phyloP scores from a whole-genome alignment of 2,888 invertebrate genomes.

The Chorisops tibialis region DNA sequence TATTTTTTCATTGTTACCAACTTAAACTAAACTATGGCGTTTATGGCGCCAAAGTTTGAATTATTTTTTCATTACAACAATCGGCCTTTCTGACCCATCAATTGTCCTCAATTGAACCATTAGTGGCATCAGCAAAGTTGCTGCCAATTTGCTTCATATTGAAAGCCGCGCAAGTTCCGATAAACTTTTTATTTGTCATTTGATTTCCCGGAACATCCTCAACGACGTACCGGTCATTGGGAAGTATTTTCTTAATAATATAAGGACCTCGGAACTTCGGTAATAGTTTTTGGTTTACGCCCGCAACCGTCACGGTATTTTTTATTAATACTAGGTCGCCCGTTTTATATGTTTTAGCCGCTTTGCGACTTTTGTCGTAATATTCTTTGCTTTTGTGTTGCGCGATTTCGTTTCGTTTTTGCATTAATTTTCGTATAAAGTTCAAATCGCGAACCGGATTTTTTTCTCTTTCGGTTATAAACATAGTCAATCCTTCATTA shows the following conservation, averaged over 20 bases:
- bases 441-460: background rate
- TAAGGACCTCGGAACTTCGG: slow-evolving; percentile 39
- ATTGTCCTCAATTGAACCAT: too few species aligned
- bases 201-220: slow-evolving; percentile 28
- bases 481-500: too few species aligned
- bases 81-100: too few species aligned
- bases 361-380: slow-evolving; percentile 20
- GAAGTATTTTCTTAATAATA: slow-evolving; percentile 35
- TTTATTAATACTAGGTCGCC: slow-evolving; percentile 38
- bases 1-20: too few species aligned
- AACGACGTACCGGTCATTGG: slow-evolving; percentile 38
- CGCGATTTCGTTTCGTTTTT: slow-evolving; percentile 12
- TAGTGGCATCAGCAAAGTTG: too few species aligned
- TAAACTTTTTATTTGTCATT: too few species aligned
- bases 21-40: too few species aligned
- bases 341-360: slow-evolving; percentile 21
- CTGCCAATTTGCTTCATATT: too few species aligned
- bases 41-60: too few species aligned
- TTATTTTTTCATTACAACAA: too few species aligned
- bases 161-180: too few species aligned
- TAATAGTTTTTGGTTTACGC: slow-evolving; percentile 36
- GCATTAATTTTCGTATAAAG: slow-evolving; percentile 5
- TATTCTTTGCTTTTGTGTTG: slow-evolving; percentile 25
- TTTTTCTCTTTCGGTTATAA: too few species aligned
- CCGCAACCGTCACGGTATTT: slow-evolving; percentile 33